Base-by-base conservation (phyloP, 2,113 vertebrate genomes). In the Triplophysa tibetana region DNA sequence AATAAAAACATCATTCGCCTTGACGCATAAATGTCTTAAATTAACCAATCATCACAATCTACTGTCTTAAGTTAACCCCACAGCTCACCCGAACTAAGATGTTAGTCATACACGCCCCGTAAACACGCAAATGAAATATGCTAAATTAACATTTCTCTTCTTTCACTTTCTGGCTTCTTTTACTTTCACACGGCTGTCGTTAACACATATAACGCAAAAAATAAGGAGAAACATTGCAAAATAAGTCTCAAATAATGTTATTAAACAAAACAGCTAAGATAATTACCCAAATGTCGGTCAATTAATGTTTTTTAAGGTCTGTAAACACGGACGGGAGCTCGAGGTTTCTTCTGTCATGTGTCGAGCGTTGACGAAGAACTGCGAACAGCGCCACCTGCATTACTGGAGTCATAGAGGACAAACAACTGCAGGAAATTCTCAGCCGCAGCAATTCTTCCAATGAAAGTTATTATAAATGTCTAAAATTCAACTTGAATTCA, bases 251-350 rank as follows among this genome's bases (percentile, higher is more conserved):
- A 54, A 17, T n/a, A 17, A 24, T 10, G 24, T 19, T 62, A 62
- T 1, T 16, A 45, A 24, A 29, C 43, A 75, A n/a, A 29, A 50
- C 3, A 6, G n/a, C 23, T 61, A 6, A n/a, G 13, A 75, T 63
- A 63, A 75, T 75, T 29, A 75, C 73, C 73, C 9, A 48, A 63
- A 63, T 29, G 16, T 75, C 60, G 58, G 21, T 63, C 23, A 63
- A 75, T 17, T 21, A 26, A 16, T 8, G 23, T 8, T 29, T 13
- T n/a, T 26, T 13, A 48, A 13, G 17, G 23, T 75, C 12, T 63
- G 41, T 75, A 63, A 63, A 75, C 43, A 75, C 21, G 24, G 73
- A 63, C 0, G 5, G 23, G 2, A 50, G 23, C 21, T 21, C 8
- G 16, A 41, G 73, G 19, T 29, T 74, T 75, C 73, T 50, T 75